A percentile compares a stretch with the other conserved stretches of the same genome.
These are phyloP conservation scores for Leucania comma DNA, from an alignment of 2,888 invertebrate genomes.

Conservation along the genomic window DNA sequence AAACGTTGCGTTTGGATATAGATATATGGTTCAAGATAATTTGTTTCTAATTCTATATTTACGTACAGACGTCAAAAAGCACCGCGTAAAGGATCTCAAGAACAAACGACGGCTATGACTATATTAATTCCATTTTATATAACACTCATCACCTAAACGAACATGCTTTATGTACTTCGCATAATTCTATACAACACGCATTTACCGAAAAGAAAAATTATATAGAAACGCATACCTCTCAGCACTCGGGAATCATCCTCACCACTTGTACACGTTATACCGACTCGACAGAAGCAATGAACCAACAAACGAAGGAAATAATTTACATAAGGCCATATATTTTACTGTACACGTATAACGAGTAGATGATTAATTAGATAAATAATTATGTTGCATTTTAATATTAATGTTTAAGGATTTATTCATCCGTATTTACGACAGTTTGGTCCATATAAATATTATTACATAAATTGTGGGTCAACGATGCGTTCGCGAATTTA, in stretches of 20 bases:
- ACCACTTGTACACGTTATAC: constrained; percentile 75
- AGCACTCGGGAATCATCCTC: constrained; percentile 74
- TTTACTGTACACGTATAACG: constrained; percentile 90
- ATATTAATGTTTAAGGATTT: constrained; percentile 88
- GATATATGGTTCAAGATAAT: constrained; percentile 46
- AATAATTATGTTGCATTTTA: constrained; percentile 85
- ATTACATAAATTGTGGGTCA: constrained; percentile 85
- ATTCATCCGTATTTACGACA: constrained; percentile 89
- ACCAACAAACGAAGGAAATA: constrained; percentile 85
- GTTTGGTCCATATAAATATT: constrained; percentile 91
- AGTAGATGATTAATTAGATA: constrained; percentile 89
- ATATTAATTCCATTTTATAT: constrained; percentile 81
- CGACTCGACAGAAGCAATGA: constrained; percentile 84
- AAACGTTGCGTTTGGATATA: constrained; percentile 43
- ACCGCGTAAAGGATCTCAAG: constrained; percentile 66
- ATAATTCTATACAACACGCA: constrained; percentile 82
- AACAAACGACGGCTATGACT: constrained; percentile 80
- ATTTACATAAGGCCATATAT: constrained; percentile 90
- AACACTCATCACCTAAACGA: constrained; percentile 86
- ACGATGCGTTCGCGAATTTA: constrained; percentile 79
- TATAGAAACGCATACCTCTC: constrained; percentile 63
- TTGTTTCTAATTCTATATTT: constrained; percentile 44
- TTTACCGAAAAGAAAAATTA: constrained; percentile 72
- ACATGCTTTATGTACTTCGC: constrained; percentile 79
- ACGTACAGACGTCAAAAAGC: constrained; percentile 58